These are phyloP conservation scores for Drosophila nannoptera DNA, from an alignment of 1,140 invertebrate genomes.

Conservation along the genomic window DNA sequence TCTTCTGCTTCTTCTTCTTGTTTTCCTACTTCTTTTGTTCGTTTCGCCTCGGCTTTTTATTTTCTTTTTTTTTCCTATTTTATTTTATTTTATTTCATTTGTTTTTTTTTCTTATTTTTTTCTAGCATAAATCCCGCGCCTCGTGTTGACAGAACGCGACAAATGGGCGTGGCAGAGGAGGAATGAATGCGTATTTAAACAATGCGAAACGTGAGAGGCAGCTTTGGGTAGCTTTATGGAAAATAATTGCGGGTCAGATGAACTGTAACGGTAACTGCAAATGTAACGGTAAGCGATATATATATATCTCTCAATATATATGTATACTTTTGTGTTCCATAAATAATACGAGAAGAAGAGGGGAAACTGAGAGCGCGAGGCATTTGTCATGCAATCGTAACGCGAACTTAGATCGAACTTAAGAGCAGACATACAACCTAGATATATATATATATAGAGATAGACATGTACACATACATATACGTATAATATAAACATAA, in stretches of 20 bases:
- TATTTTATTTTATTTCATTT: background rate
- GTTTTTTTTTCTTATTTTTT: slow-evolving; percentile 4
- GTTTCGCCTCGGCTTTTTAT: too few species aligned
- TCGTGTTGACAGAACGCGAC: slow-evolving; percentile 1
- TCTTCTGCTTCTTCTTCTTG: background rate
- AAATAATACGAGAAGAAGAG: slow-evolving; percentile 1
- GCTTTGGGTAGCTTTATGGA: background rate
- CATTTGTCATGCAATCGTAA: slow-evolving; percentile 28
- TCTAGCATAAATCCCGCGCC: background rate
- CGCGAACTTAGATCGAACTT: slow-evolving; percentile 52
- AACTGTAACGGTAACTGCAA: background rate
- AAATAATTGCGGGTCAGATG: slow-evolving; percentile 5
- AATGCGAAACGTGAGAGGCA: slow-evolving; percentile 2
- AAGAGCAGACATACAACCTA: slow-evolving; percentile 28
- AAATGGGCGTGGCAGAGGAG: background rate
- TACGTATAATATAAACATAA: slow-evolving; percentile 9
- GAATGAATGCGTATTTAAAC: background rate
- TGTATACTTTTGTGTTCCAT: too few species aligned
- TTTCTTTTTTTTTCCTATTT: too few species aligned
- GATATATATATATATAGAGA: slow-evolving; percentile 5
- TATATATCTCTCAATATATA: too few species aligned
- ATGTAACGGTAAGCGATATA: too few species aligned
- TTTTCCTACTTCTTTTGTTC: too few species aligned
- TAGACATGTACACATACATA: slow-evolving; percentile 1
- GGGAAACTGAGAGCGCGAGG: slow-evolving; percentile 26